Evolutionary conservation across 2,797 vertebrate species (phyloP), one percentile per base, ranked within the genome.

Genomic region (Salarias fasciatus): DNA sequence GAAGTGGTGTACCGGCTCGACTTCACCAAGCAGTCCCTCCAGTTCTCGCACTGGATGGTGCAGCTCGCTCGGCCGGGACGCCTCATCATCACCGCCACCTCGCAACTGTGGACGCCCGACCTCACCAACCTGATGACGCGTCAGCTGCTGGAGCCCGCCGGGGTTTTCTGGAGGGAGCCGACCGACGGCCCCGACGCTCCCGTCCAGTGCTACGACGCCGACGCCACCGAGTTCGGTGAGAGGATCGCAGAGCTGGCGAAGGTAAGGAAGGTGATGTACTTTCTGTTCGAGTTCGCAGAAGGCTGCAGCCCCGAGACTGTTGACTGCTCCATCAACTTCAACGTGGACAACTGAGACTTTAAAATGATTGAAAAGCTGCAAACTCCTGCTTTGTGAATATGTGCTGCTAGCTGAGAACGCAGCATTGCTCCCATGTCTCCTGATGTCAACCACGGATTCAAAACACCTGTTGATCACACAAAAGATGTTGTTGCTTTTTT

Each of bases 41-140:
- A 1, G 10, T 97, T 98, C 53, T 85, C 88, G 0, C 88, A 59
- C 69, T 98, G 96, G 97, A 73, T 75, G 0, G 80, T 97, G 15
- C 64, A n/a, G 12, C 80, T 97, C 72, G 74, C 86, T 12, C 83
- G 72, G n/a, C 51, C 79, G 0, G 96, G 95, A 0, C 93, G 89
- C 63, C 92, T 96, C 59, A 92, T 70, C 0, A 45, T 98, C 86
- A 94, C 89, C 0, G 96, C 95, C 62, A 98, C 93, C 47, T 99
- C 96, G 1, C 97, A 99, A 89, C 95, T 94, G 53, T 98, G 96
- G 96, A 99, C 96, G 0, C 97, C 97, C 0, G 96, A 99, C 70
- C 94, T 99, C 82, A 98, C 96, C 80, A 80, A 95, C 80, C 94
- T 98, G 59, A 98, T 96, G 96, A 95, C 89, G 0, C 91, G 95